A percentile compares a stretch with the other conserved stretches of the same genome.
Conservation (phyloP, 2,113 vertebrate genomes). For the Clarias gariepinus region DNA sequence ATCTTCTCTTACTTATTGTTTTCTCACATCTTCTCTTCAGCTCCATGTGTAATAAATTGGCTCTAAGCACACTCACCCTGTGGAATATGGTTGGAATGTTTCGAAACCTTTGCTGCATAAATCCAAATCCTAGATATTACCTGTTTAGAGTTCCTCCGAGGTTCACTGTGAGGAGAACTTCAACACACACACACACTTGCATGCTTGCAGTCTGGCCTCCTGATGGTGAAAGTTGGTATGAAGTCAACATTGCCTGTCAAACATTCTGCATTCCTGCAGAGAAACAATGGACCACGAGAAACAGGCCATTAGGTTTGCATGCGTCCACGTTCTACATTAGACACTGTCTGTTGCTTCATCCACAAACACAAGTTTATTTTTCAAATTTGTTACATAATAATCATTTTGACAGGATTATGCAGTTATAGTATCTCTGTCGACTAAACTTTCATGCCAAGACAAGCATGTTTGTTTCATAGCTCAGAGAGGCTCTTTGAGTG, state of each 20-base stretch:
- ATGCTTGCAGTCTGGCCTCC: constrained; percentile 31
- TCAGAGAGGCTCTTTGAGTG: not conserved
- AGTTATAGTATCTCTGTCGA: too few relatives aligned
- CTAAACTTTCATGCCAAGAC: not conserved
- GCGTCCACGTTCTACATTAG: not conserved
- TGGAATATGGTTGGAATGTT: constrained; percentile 26
- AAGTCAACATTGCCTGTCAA: constrained; percentile 26
- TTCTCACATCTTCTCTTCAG: not conserved
- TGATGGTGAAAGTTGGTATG: constrained; percentile 34
- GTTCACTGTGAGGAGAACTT: constrained; percentile 23
- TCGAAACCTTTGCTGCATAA: constrained; percentile 8
- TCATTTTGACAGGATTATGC: not conserved
- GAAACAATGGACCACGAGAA: not conserved
- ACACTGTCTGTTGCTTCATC: not conserved
- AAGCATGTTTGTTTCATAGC: not conserved
- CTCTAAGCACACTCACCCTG: not conserved
- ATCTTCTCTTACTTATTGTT: not conserved
- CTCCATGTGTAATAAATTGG: constrained; percentile 21
- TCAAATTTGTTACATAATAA: not conserved
- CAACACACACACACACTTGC: constrained; percentile 8
- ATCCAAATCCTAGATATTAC: constrained; percentile 33
- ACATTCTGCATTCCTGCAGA: constrained; percentile 11
- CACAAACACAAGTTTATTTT: not conserved
- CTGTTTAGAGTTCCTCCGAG: constrained; percentile 43
- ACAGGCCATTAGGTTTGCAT: not conserved